phyloP scores from a whole-genome alignment of 2,797 vertebrate species.

The Centroberyx gerrardi region DNA sequence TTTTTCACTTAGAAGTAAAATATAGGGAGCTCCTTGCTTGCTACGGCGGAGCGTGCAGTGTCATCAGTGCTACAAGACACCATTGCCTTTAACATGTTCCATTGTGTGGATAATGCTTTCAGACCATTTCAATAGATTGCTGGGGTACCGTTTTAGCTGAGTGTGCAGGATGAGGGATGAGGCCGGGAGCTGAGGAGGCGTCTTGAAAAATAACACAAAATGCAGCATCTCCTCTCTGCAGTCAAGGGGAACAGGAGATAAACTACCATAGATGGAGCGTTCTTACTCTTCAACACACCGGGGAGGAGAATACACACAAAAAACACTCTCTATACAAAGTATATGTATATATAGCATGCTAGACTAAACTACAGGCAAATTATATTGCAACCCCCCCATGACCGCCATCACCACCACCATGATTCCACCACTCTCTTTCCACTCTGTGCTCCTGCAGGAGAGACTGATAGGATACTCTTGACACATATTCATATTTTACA shows the following conservation, averaged over 20 bases:
- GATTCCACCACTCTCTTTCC: background rate
- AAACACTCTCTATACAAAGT: slow-evolving; percentile 7
- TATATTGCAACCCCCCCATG: slow-evolving; percentile 17
- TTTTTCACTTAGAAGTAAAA: slow-evolving; percentile 54
- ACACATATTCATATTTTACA: slow-evolving; percentile 7
- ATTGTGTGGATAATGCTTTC: slow-evolving; percentile 81
- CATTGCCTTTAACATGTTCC: slow-evolving; percentile 82
- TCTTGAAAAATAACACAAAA: slow-evolving; percentile 85
- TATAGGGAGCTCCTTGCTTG: slow-evolving; percentile 47
- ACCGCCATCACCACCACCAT: slow-evolving; percentile 3
- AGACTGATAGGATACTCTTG: background rate
- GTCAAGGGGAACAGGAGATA: slow-evolving; percentile 73
- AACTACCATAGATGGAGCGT: slow-evolving; percentile 46
- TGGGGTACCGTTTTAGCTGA: slow-evolving; percentile 82
- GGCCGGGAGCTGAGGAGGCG: slow-evolving; percentile 82
- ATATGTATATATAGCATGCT: background rate
- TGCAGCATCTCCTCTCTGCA: slow-evolving; percentile 80
- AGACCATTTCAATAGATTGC: slow-evolving; percentile 85
- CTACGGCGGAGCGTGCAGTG: slow-evolving; percentile 65
- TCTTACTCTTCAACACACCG: slow-evolving; percentile 47
- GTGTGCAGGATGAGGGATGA: slow-evolving; percentile 83
- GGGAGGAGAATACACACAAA: slow-evolving; percentile 54
- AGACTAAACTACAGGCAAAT: slow-evolving; percentile 18
- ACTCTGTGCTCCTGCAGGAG: background rate
- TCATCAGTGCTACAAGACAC: slow-evolving; percentile 79